Conservation (phyloP, 2,888 invertebrate genomes). For the Cephus spinipes region DNA sequence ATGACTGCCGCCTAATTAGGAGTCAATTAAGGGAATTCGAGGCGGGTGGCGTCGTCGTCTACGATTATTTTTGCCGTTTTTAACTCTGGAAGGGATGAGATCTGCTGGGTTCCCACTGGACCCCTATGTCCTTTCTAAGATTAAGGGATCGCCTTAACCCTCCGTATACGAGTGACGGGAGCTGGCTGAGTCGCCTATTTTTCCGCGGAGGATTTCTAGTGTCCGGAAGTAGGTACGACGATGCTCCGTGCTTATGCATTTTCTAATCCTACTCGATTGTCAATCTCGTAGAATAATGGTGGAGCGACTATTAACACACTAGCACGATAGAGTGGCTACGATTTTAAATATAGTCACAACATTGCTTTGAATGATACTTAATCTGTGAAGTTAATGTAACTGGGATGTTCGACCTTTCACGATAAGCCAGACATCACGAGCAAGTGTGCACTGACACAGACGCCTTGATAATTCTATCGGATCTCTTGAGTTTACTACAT, state of each 20-base stretch:
- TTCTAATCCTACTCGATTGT: not conserved
- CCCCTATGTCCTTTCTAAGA: too few species aligned
- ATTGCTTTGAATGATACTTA: slow-evolving; percentile 58
- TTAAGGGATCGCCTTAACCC: not conserved
- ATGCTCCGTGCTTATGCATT: not conserved
- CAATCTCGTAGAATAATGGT: not conserved
- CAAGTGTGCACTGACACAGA: slow-evolving; percentile 36
- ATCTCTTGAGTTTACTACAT: slow-evolving; percentile 43
- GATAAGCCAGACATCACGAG: slow-evolving; percentile 54
- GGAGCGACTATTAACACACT: not conserved
- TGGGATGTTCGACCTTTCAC: slow-evolving; percentile 63
- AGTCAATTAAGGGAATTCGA: not conserved
- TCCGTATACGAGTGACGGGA: not conserved
- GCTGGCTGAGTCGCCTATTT: not conserved
- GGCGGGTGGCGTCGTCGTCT: not conserved
- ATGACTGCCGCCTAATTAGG: not conserved
- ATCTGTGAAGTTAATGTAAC: slow-evolving; percentile 58
- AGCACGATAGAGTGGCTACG: slow-evolving; percentile 29
- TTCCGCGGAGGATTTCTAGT: not conserved
- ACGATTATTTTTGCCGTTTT: not conserved
- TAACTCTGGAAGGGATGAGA: too few species aligned
- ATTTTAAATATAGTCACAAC: slow-evolving; percentile 59
- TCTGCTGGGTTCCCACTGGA: too few species aligned
- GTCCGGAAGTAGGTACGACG: not conserved
- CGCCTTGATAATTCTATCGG: slow-evolving; percentile 40